Evolutionary conservation across 2,797 vertebrate species (phyloP), one percentile per base, ranked within the genome.

Genomic region (Nasua narica): DNA sequence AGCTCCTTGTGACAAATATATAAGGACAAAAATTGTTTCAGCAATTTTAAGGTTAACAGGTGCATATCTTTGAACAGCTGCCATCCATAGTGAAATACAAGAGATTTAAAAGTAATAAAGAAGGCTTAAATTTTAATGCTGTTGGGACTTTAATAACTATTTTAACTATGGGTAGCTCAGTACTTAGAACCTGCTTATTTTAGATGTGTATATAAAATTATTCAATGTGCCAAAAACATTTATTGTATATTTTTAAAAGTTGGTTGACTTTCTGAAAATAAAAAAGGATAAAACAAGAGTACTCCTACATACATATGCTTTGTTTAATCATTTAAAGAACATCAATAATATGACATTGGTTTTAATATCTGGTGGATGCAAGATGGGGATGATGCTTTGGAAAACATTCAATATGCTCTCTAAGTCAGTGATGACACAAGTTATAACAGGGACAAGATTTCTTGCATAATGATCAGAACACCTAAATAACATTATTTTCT

Each of bases 81-180:
- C 98, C 98, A 99, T 98, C 98, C 97, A 32, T 2, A 84, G 97
- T 98, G 98, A 98, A 99, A 98, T 98, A 98, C 97, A 98, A 98
- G 98, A 99, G 98, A 99, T 99, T 98, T 98, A 98, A 98, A 98
- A 98, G 97, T 98, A 98, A 99, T 99, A 99, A 98, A 98, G 97
- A 92, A 98, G 98, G 98, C 98, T 99, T 98, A 99, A 98, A 99
- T 99, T 98, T 99, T 98, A 98, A 98, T 99, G 98, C 98, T 97
- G 93, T 97, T 98, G 98, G 97, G 98, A 97, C 98, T 98, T 98
- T 98, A 98, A 98, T 98, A 99, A 98, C 98, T 95, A 98, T 98
- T 99, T 99, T 98, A 99, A 99, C 98, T 98, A 98, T 97, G 98
- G 98, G 98, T 97, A 98, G 97, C 98, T 98, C 98, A 98, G 96